phyloP scores from a whole-genome alignment of 53 echinoderm and acorn worm genomes.

The Apostichopus leukothele region DNA sequence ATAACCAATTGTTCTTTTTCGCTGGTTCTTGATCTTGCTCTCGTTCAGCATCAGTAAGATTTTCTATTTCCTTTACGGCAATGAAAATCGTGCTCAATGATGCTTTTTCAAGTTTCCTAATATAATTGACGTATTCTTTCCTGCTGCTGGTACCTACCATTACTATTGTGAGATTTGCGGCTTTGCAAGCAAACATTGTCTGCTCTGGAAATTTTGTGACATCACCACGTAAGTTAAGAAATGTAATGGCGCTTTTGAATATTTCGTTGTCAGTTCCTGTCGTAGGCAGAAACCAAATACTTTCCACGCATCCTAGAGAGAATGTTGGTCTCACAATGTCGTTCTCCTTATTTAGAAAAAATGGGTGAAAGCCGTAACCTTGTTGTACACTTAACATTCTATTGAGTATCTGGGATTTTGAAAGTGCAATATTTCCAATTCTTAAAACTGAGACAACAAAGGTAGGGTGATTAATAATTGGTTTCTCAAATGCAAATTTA shows the following conservation, averaged over 20 bases:
- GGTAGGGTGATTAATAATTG: background rate
- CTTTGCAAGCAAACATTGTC: constrained; percentile 7
- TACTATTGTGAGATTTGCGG: background rate
- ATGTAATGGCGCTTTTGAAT: background rate
- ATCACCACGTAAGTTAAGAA: constrained; percentile 31
- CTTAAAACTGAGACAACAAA: constrained; percentile 1
- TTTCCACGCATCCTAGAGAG: background rate
- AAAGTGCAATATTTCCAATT: constrained; percentile 14
- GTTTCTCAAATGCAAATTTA: background rate
- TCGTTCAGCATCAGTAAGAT: background rate
- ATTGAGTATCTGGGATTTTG: constrained; percentile 26
- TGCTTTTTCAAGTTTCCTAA: background rate
- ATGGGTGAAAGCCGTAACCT: background rate
- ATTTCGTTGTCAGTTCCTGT: background rate
- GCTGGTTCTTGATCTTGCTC: background rate
- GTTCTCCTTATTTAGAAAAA: background rate
- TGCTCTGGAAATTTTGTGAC: background rate
- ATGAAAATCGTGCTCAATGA: background rate
- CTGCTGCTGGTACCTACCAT: background rate
- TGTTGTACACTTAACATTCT: background rate
- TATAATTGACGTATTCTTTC: background rate
- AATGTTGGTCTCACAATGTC: background rate
- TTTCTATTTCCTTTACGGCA: background rate
- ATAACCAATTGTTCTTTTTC: constrained; percentile 1
- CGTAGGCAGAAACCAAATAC: constrained; percentile 11